phyloP scores from a whole-genome alignment of 23 tunicate genomes.

The Botrylloides violaceus region DNA sequence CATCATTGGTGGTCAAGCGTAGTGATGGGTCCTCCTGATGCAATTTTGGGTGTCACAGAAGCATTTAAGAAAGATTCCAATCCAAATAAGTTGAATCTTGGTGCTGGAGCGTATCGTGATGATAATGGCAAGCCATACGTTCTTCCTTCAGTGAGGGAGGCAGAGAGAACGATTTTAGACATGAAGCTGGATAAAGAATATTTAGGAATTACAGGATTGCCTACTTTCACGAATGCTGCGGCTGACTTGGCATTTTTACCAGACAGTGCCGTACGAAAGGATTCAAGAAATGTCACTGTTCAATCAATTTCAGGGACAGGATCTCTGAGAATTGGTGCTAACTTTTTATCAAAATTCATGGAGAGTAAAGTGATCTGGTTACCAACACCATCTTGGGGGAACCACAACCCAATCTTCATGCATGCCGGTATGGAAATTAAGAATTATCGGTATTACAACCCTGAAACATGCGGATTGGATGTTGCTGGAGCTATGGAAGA shows the following conservation, averaged over 20 bases:
- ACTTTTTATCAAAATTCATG: conserved; percentile 59
- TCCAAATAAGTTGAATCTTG: conserved; percentile 89
- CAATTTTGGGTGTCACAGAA: conserved; percentile 93
- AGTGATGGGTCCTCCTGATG: conserved; percentile 98
- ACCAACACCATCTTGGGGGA: conserved; percentile 96
- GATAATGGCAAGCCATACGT: conserved; percentile 93
- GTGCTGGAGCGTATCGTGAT: conserved; percentile 93
- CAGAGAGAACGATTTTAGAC: conserved; percentile 28
- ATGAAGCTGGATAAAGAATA: conserved; percentile 77
- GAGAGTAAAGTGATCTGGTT: conserved; percentile 53
- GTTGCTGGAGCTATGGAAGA: conserved; percentile 85
- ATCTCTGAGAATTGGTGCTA: conserved; percentile 75
- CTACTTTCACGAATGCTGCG: conserved; percentile 84
- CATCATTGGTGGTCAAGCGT: conserved; percentile 80
- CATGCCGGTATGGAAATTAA: conserved; percentile 73
- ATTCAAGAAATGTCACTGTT: conserved; percentile 71
- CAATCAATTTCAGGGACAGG: conserved; percentile 97
- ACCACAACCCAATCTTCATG: conserved; percentile 89
- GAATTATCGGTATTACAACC: conserved; percentile 77
- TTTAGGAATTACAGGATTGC: conserved; percentile 87
- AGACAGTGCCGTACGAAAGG: conserved; percentile 38
- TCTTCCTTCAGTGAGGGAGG: conserved; percentile 74
- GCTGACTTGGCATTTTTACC: conserved; percentile 88
- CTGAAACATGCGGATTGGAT: conserved; percentile 90
- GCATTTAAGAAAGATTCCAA: conserved; percentile 72